Evolutionary conservation across 1,140 invertebrate species (phyloP), one percentile per base, ranked within the genome.

Genomic region (Drosophila sulfurigaster): DNA sequence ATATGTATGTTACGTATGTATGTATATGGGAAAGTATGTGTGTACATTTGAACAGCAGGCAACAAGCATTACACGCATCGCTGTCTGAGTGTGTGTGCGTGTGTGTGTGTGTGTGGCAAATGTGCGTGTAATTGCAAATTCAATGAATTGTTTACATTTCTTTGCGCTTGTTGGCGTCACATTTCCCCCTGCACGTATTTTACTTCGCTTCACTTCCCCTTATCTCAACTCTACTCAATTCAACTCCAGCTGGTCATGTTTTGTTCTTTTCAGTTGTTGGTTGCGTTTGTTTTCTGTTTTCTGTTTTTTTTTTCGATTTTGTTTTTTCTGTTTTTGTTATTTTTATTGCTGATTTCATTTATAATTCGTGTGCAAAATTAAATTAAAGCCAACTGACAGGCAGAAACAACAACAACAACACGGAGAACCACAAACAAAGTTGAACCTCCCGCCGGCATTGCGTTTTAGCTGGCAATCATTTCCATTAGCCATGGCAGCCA

Each of bases 121-220:
- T 90, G 87, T 86, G 86, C 88, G 88, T 91, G 88, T 91, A 91
- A 91, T 91, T 91, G 88, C 87, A 83, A 91, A 91, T 91, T 91
- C 87, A 91, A 91, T 91, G 87, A 88, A 91, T 83, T 91, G 88
- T 91, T 91, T 91, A 90, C 85, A 89, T 89, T 89, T 89, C 85
- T 89, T 85, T 88, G 85, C 81, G 78, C 85, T 88, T 89, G 85
- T 89, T 88, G 85, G 85, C 74, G 69, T 80, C 78, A 67, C 65
- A 41, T 20, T 32, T 41, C 67, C 54, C 28, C 75, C 45, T 25
- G 59, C 2, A 32, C 16, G 3, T 28, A 60, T 11, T 32, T 4
- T 15, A 3, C 56, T 4, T 13, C 25, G 0, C 45, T 25, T 13
- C 25, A 28, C 35, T 38, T 38, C 45, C 20, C 20, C 20, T 25